These are phyloP conservation scores for Tragulus kanchil DNA, from an alignment of 2,113 vertebrate genomes.

Conservation along the genomic window DNA sequence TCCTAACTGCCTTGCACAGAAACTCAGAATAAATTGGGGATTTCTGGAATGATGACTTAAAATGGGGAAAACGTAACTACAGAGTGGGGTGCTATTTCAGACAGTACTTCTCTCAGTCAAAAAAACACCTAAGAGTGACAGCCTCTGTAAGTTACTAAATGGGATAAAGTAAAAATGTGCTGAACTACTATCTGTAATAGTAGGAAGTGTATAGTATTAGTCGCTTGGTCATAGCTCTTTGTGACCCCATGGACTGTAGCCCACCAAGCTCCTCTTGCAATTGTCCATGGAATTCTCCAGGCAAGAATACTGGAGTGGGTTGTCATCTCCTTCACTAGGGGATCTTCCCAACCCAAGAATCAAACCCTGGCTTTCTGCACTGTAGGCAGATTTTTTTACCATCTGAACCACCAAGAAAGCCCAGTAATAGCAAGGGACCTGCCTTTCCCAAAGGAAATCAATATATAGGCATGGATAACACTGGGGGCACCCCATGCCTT, in stretches of 20 bases:
- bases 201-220: background rate
- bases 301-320: background rate
- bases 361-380: background rate
- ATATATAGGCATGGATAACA: background rate
- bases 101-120: background rate
- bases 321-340: background rate
- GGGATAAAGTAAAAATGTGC: conserved; percentile 28
- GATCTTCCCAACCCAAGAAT: background rate
- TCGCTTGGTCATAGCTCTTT: background rate
- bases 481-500: background rate
- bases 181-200: background rate
- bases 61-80: background rate
- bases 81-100: background rate
- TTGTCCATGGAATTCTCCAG: background rate
- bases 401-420: background rate
- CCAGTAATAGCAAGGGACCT: background rate
- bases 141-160: conserved; percentile 61
- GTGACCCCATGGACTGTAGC: background rate
- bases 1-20: background rate
- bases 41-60: conserved; percentile 60
- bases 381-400: background rate
- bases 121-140: conserved; percentile 61
- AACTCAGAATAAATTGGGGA: background rate
- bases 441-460: background rate
- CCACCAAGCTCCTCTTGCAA: background rate